Evolutionary conservation across 2,113 vertebrate genomes (phyloP), one percentile per base, ranked within the genome.

Genomic region (Archilochus colubris): DNA sequence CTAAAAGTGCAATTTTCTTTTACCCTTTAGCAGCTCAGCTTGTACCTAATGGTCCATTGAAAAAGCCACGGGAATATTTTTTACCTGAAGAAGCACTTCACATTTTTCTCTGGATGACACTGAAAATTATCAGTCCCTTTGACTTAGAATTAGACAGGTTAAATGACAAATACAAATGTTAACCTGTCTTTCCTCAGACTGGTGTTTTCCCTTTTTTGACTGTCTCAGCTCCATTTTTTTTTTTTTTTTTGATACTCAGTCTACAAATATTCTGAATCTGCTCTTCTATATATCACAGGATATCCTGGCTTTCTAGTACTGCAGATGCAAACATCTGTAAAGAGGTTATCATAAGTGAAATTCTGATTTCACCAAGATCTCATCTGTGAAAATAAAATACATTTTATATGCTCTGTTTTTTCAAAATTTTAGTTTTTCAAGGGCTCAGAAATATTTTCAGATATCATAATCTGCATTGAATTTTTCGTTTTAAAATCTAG

Each of bases 401-500:
- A 73, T 62, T 90, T 82, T 82, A 2, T 12, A 12, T 67, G 28
- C 30, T 86, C 76, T 86, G 43, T 48, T 93, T 91, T 81, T 14
- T 66, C 43, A 88, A 46, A 79, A 30, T 67, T 75, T 44, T 73
- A 20, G 3, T 70, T 69, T 86, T 89, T 80, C 25, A 67, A 82
- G 36, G 51, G 24, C 17, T 91, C 50, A 12, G 61, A 85, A 92
- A 76, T 68, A 84, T 73, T 94, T 94, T 89, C 27, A 38, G 27
- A 38, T 76, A 33, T 72, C n/a, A 68, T 22, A 85, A n/a, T 33
- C 30, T 24, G 15, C 10, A n/a, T 43, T 73, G 14, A 14, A 30
- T 91, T 96, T 95, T 93, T 89, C 9, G 43, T 88, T 93, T 80
- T 43, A 91, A 79, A 94, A 67, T 63, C 28, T 19, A 4, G 58